Evolutionary conservation across 2,888 invertebrate genomes (phyloP).

Genomic region (Hypercompe scribonia): DNA sequence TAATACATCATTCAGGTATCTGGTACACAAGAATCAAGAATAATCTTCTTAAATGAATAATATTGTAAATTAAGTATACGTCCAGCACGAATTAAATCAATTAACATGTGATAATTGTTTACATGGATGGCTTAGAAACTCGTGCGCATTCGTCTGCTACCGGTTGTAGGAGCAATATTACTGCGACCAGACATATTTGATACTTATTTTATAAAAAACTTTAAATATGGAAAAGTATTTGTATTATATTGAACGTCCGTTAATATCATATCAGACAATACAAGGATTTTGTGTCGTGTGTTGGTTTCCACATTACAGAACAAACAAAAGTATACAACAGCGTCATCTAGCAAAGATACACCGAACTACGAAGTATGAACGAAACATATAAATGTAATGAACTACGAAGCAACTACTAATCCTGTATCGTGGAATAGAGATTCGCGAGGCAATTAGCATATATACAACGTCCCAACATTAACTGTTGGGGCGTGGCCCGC

Average conservation of each 20-base stretch:
- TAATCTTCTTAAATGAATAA: conserved; percentile 30
- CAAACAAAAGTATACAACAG: no score
- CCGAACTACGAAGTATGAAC: no score
- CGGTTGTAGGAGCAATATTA: conserved; percentile 51
- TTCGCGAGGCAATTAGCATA: no score
- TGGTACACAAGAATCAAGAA: conserved; percentile 1
- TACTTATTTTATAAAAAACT: conserved; percentile 34
- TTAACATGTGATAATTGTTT: conserved; percentile 55
- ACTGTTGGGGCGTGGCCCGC: no score
- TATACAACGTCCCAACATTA: no score
- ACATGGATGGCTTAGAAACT: conserved; percentile 52
- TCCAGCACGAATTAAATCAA: conserved; percentile 46
- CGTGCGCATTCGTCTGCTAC: conserved; percentile 52
- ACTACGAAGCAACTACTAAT: no score
- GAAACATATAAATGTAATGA: no score
- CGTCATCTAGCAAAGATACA: no score
- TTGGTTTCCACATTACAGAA: no score
- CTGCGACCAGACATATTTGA: conserved; percentile 38
- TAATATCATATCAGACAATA: not conserved
- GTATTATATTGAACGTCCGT: not conserved
- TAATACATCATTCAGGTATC: not conserved
- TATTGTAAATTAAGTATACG: conserved; percentile 33
- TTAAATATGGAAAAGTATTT: not conserved
- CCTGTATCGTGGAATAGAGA: no score
- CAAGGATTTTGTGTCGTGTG: no score